Conservation (phyloP, 1,140 invertebrate genomes). For the Pararge aegeria region DNA sequence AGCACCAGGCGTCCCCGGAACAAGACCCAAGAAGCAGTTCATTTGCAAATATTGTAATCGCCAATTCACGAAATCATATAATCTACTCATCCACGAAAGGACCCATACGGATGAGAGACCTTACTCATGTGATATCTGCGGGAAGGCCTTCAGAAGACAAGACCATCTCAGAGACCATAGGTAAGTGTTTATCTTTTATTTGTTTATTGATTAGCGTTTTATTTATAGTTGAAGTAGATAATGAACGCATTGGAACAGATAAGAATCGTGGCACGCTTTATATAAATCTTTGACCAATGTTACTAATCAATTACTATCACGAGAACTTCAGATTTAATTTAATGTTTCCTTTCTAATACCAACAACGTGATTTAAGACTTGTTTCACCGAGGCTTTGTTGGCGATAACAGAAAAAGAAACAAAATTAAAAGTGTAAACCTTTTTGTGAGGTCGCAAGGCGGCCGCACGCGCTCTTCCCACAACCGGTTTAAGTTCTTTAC, state of each 20-base stretch:
- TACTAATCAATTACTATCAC: constrained; percentile 40
- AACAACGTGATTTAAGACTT: constrained; percentile 63
- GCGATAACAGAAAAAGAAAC: constrained; percentile 59
- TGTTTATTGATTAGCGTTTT: constrained; percentile 16
- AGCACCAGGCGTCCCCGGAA: constrained; percentile 79
- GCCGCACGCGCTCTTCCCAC: constrained; percentile 66
- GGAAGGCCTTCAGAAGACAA: constrained; percentile 96
- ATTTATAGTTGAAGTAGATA: constrained; percentile 5
- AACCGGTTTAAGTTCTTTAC: constrained; percentile 72
- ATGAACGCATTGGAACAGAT: constrained; percentile 12
- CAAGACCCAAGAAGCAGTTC: constrained; percentile 94
- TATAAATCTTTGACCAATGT: constrained; percentile 28
- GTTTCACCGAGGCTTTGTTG: constrained; percentile 61
- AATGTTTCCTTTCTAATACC: constrained; percentile 53
- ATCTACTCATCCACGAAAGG: constrained; percentile 95
- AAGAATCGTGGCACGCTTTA: constrained; percentile 6
- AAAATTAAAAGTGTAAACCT: constrained; percentile 72
- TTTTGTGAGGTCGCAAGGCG: constrained; percentile 75
- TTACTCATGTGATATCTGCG: constrained; percentile 97
- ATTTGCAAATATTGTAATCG: constrained; percentile 97
- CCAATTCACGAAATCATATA: constrained; percentile 98
- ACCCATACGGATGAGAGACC: constrained; percentile 98
- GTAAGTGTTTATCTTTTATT: constrained; percentile 69
- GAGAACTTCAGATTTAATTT: constrained; percentile 47
- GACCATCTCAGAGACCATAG: constrained; percentile 96